These are phyloP conservation scores for Scartelaos histophorus DNA, from an alignment of 2,113 vertebrate species.

Conservation along the genomic window DNA sequence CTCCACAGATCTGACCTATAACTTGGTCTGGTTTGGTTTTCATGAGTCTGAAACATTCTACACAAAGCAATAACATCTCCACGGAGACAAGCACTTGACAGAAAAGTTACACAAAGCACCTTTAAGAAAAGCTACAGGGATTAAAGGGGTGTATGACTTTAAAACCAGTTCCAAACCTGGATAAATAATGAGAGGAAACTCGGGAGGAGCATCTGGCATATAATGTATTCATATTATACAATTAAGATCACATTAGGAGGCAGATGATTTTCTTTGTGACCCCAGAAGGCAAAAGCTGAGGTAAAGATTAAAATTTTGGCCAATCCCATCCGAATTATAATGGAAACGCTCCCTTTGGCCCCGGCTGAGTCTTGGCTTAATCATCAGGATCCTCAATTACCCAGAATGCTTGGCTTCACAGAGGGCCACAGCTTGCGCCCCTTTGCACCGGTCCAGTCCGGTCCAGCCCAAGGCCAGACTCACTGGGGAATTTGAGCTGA, in stretches of 20 bases:
- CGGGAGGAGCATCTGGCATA: not conserved
- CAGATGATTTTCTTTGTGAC: not conserved
- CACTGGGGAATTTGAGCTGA: conserved; percentile 79
- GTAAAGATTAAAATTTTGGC: not conserved
- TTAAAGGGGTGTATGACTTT: not conserved
- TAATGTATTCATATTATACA: not conserved
- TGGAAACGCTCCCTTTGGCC: not conserved
- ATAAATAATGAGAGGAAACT: not conserved
- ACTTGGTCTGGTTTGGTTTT: too few species aligned
- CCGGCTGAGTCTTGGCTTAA: conserved; percentile 7
- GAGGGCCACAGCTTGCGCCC: not conserved
- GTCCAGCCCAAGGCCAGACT: conserved; percentile 67
- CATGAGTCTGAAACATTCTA: too few species aligned
- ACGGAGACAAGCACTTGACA: too few species aligned
- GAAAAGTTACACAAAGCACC: too few species aligned
- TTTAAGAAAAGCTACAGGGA: not conserved
- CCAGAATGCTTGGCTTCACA: conserved; percentile 7
- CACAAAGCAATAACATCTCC: too few species aligned
- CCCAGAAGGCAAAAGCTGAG: conserved; percentile 2
- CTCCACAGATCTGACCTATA: too few species aligned
- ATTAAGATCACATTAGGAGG: not conserved
- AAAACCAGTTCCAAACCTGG: not conserved
- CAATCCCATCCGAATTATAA: not conserved
- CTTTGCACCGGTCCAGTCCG: conserved; percentile 37
- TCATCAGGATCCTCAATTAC: conserved; percentile 12